Evolutionary conservation across 2,113 vertebrate genomes (phyloP).

Genomic region (Capreolus pygargus): DNA sequence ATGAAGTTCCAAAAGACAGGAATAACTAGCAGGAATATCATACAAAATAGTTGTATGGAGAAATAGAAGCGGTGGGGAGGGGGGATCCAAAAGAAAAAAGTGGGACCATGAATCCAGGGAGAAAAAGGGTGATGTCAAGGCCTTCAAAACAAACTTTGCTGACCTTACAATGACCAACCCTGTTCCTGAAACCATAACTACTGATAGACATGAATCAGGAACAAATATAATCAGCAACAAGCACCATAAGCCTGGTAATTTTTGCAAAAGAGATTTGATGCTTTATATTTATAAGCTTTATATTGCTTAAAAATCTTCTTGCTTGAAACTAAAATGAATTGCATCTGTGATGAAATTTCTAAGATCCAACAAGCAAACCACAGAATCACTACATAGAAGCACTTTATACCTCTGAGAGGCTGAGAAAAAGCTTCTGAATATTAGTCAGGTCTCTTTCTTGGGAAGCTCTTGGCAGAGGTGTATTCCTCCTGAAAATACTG

Average conservation of each 20-base stretch:
- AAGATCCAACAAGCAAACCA: constrained; percentile 26
- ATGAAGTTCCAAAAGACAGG: neutral
- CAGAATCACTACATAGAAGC: neutral
- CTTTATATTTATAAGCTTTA: neutral
- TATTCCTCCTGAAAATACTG: constrained; percentile 28
- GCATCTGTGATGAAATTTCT: constrained; percentile 50
- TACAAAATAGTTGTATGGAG: neutral
- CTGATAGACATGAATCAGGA: neutral
- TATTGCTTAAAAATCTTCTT: neutral
- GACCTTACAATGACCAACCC: neutral
- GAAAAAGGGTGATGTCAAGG: neutral
- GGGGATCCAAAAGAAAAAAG: neutral
- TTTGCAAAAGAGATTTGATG: constrained; percentile 22
- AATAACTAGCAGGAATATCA: neutral
- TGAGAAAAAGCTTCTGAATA: neutral
- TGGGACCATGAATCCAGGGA: neutral
- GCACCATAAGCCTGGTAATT: neutral
- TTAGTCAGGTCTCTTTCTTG: constrained; percentile 20
- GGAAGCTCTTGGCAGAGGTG: neutral
- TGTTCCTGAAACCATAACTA: neutral
- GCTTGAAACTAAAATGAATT: constrained; percentile 23
- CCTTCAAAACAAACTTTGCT: neutral
- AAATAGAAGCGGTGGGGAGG: neutral
- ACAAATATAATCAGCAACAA: neutral
- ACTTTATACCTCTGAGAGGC: neutral